Percentiles rank a stretch among this genome's conserved stretches.
Evolutionary conservation across 2,797 vertebrate species (phyloP).

Genomic region (Melanotaenia trifasciata): DNA sequence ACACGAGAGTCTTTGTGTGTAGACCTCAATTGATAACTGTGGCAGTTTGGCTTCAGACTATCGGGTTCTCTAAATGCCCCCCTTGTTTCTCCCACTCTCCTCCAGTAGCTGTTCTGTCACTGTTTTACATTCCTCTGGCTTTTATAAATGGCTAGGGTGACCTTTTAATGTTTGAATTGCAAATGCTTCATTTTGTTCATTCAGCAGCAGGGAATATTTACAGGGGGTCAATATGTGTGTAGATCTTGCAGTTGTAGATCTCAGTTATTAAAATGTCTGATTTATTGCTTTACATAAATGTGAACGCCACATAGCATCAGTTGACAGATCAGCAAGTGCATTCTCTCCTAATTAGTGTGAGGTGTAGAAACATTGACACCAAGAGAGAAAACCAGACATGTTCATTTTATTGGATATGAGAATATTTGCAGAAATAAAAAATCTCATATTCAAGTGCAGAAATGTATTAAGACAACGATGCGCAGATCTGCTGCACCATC

Average conservation of each 20-base stretch:
- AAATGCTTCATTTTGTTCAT: conserved; percentile 61
- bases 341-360: conserved; percentile 35
- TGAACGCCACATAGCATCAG: conserved; percentile 12
- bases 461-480: not conserved
- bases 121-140: conserved; percentile 54
- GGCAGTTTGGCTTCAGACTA: conserved; percentile 57
- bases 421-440: conserved; percentile 6
- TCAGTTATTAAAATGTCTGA: not conserved
- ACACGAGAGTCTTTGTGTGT: conserved; percentile 64
- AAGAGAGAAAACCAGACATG: not conserved
- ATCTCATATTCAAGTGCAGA: conserved; percentile 15
- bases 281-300: conserved; percentile 10
- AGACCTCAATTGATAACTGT: conserved; percentile 67
- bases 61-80: conserved; percentile 55
- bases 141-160: conserved; percentile 51
- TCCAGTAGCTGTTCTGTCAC: conserved; percentile 50
- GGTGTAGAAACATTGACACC: conserved; percentile 29
- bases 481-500: conserved; percentile 31
- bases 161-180: conserved; percentile 48
- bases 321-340: conserved; percentile 12
- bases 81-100: conserved; percentile 48
- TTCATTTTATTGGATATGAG: conserved; percentile 21
- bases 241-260: conserved; percentile 7
- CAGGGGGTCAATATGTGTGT: not conserved
- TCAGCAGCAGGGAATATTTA: conserved; percentile 47